Evolutionary conservation across 1,140 invertebrate genomes (phyloP).

Genomic region (Calosoma granatense): DNA sequence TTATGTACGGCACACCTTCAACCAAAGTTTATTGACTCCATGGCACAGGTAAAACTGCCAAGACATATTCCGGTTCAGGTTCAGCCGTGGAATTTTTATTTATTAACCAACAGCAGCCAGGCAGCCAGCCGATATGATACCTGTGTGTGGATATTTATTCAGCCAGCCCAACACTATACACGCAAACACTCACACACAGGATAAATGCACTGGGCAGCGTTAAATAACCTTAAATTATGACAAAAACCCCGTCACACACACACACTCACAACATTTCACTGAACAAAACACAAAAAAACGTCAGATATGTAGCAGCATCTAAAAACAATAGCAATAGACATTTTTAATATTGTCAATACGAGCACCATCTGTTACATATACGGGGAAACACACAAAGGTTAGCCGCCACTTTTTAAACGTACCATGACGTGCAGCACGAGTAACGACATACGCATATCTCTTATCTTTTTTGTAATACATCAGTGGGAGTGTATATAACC

Average conservation of each 20-base stretch:
- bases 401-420: neutral
- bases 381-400: too few species aligned
- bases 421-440: neutral
- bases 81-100: neutral
- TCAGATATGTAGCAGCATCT: neutral
- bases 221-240: constrained; percentile 4
- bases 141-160: neutral
- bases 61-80: constrained; percentile 1
- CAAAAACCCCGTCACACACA: too few species aligned
- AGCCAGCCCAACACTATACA: neutral
- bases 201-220: neutral
- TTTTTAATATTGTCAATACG: neutral
- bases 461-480: too few species aligned
- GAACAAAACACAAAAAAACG: constrained; percentile 5
- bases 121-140: too few species aligned
- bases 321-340: constrained; percentile 2
- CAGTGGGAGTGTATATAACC: too few species aligned
- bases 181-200: neutral
- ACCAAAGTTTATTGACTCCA: constrained; percentile 28
- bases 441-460: neutral
- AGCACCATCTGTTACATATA: neutral
- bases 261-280: neutral
- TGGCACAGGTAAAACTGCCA: constrained; percentile 22
- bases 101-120: neutral
- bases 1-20: constrained; percentile 26